phyloP scores from a whole-genome alignment of 2,113 vertebrate genomes.

The Anguilla japonica region DNA sequence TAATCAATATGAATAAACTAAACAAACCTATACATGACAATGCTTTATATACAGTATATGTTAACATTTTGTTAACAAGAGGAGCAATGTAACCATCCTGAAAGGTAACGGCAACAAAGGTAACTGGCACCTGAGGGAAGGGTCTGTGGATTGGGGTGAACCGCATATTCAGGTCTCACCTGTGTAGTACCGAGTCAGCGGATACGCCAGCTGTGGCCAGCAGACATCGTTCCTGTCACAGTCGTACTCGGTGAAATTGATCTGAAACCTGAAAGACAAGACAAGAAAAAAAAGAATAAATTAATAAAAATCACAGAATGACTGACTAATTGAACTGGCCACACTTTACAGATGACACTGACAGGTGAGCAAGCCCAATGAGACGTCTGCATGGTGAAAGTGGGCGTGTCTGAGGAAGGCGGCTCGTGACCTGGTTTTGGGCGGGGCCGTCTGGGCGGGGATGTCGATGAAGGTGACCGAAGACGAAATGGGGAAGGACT shows the following conservation, averaged over 20 bases:
- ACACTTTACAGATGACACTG: not conserved
- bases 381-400: not conserved
- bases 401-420: not conserved
- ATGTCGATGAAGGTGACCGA: slow-evolving; percentile 84
- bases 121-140: too few species aligned
- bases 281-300: not conserved
- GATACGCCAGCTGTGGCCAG: slow-evolving; percentile 89
- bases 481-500: slow-evolving; percentile 75
- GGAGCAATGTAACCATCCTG: not conserved
- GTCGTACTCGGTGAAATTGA: slow-evolving; percentile 92
- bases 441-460: slow-evolving; percentile 63
- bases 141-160: too few species aligned
- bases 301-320: not conserved
- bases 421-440: slow-evolving; percentile 75
- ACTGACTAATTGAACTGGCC: not conserved
- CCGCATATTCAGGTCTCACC: slow-evolving; percentile 63
- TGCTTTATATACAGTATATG: too few species aligned
- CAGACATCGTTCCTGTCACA: slow-evolving; percentile 88
- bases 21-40: too few species aligned
- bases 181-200: slow-evolving; percentile 83
- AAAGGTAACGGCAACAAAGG: not conserved
- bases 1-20: too few species aligned
- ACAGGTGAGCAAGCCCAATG: not conserved
- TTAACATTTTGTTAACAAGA: not conserved
- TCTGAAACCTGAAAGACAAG: slow-evolving; percentile 75